These are phyloP conservation scores for Ambastaia sidthimunki DNA, from an alignment of 2,797 vertebrate genomes.

Conservation along the genomic window DNA sequence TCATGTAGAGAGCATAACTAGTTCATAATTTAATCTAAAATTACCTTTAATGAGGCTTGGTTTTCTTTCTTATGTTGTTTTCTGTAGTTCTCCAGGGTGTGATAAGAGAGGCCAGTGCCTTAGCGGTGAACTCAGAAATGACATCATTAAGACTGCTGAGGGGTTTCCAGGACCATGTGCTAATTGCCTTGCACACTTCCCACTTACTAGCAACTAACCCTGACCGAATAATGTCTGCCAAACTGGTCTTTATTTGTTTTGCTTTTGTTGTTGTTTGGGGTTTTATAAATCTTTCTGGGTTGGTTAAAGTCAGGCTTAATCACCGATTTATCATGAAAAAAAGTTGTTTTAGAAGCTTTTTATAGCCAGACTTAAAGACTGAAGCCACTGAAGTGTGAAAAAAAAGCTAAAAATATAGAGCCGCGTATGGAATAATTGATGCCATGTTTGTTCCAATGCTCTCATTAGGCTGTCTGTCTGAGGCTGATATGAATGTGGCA, in stretches of 20 bases:
- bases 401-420: constrained; percentile 42
- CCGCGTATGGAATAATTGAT: constrained; percentile 37
- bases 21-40: constrained; percentile 9
- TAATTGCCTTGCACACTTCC: constrained; percentile 46
- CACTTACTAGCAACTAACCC: constrained; percentile 45
- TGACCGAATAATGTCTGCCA: constrained; percentile 30
- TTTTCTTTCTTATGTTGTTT: constrained; percentile 28
- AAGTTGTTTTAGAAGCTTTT: not conserved
- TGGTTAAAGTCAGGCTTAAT: constrained; percentile 24
- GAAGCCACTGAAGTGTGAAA: constrained; percentile 36
- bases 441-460: constrained; percentile 44
- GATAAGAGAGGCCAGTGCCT: constrained; percentile 16
- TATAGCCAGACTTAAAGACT: not conserved
- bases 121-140: constrained; percentile 31
- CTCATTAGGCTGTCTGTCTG: constrained; percentile 49
- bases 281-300: constrained; percentile 23
- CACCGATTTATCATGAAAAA: not conserved
- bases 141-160: constrained; percentile 47
- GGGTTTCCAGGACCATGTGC: constrained; percentile 29
- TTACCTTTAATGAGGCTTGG: not conserved
- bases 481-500: constrained; percentile 34
- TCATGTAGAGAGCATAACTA: not conserved
- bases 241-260: constrained; percentile 37
- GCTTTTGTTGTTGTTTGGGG: constrained; percentile 26
- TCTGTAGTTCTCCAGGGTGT: constrained; percentile 31